These are phyloP conservation scores for Coleophora deauratella DNA, from an alignment of 2,888 invertebrate genomes.

Conservation along the genomic window DNA sequence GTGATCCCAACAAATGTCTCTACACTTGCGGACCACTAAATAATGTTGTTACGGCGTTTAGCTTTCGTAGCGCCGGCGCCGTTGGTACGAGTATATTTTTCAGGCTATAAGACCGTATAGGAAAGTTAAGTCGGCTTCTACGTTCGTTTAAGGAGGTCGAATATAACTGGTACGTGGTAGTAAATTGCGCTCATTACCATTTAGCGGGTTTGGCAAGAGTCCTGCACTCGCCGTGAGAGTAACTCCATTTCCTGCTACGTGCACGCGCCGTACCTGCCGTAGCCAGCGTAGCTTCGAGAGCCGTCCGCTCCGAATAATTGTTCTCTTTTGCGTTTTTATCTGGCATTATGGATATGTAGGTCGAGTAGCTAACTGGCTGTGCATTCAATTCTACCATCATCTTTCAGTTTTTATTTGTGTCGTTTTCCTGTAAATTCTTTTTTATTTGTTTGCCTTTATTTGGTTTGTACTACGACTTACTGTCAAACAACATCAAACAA, in stretches of 20 bases:
- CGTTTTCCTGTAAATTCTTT: not conserved
- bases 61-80: too few species aligned
- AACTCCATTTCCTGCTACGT: slow-evolving; percentile 64
- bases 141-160: slow-evolving; percentile 7
- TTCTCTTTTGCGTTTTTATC: slow-evolving; percentile 37
- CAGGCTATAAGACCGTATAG: too few species aligned
- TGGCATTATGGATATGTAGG: slow-evolving; percentile 34
- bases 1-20: slow-evolving; percentile 63
- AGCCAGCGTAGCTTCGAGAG: slow-evolving; percentile 44
- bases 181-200: slow-evolving; percentile 56
- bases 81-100: too few species aligned
- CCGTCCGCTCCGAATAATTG: slow-evolving; percentile 48
- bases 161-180: slow-evolving; percentile 26
- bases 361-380: slow-evolving; percentile 22
- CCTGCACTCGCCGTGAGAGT: slow-evolving; percentile 46
- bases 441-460: not conserved
- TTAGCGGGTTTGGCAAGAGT: slow-evolving; percentile 57
- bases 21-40: slow-evolving; percentile 49
- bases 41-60: slow-evolving; percentile 8
- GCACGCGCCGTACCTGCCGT: slow-evolving; percentile 44
- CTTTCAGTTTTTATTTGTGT: not conserved
- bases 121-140: too few species aligned
- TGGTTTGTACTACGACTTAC: too few species aligned
- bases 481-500: too few species aligned
- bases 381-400: not conserved